These are phyloP conservation scores for Mythimna impura DNA, from an alignment of 2,888 invertebrate species.

Conservation along the genomic window DNA sequence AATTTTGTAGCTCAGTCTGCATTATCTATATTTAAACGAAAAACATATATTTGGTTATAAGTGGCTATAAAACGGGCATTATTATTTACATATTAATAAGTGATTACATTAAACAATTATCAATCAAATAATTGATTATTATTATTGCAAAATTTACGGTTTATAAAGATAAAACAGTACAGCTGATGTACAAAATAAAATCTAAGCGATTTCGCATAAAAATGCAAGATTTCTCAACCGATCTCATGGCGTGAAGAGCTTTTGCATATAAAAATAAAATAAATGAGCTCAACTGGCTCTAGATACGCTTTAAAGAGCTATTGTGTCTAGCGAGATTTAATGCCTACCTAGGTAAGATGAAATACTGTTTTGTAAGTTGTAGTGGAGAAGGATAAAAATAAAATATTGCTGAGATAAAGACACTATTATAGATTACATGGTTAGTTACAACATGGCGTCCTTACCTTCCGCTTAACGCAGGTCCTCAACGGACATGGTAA, in stretches of 20 bases:
- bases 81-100: too few relatives aligned
- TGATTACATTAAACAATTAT: too few relatives aligned
- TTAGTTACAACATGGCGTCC: too few relatives aligned
- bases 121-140: too few relatives aligned
- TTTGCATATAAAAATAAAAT: slow-evolving; percentile 40
- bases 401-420: not conserved
- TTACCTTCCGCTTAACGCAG: too few relatives aligned
- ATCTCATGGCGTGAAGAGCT: slow-evolving; percentile 15
- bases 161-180: too few relatives aligned
- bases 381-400: not conserved
- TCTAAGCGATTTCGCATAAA: slow-evolving; percentile 7
- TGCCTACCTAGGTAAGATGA: slow-evolving; percentile 4
- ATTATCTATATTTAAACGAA: too few relatives aligned
- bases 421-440: not conserved
- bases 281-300: slow-evolving; percentile 29
- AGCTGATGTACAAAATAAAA: slow-evolving; percentile 4
- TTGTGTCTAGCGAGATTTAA: slow-evolving; percentile 29
- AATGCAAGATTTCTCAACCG: slow-evolving; percentile 23
- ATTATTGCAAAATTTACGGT: too few relatives aligned
- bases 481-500: too few relatives aligned
- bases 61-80: too few relatives aligned
- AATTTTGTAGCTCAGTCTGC: too few relatives aligned
- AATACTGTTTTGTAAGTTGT: slow-evolving; percentile 12
- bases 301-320: slow-evolving; percentile 14
- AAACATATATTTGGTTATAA: too few relatives aligned